Evolutionary conservation across 2,113 vertebrate genomes (phyloP).

Genomic region (Grallaria varia): DNA sequence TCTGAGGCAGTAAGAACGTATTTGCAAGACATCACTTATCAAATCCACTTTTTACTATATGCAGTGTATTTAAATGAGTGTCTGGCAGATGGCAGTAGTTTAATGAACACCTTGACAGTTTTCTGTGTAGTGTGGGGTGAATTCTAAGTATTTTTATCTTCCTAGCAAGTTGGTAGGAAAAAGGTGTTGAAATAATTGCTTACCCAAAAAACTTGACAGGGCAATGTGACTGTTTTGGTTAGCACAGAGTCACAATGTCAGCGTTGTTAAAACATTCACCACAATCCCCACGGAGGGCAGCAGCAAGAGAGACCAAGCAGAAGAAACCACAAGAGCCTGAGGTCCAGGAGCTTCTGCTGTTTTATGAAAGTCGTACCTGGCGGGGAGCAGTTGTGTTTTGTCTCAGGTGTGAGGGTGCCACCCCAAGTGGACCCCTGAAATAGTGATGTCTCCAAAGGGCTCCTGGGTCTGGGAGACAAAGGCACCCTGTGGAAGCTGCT

Average conservation of each 20-base stretch:
- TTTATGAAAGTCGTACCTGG: neutral
- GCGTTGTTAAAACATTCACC: neutral
- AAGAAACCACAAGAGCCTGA: neutral
- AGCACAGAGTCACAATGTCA: neutral
- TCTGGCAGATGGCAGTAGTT: neutral
- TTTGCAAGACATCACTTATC: neutral
- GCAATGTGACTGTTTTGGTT: neutral
- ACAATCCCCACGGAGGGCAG: neutral
- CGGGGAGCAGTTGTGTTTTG: neutral
- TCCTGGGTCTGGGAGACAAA: neutral
- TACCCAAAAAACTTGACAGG: neutral
- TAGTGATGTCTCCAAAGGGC: neutral
- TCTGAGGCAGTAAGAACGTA: neutral
- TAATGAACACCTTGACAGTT: neutral
- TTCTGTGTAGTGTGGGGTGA: neutral
- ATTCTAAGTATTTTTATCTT: neutral
- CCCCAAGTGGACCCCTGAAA: fast-evolving
- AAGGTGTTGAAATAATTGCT: neutral
- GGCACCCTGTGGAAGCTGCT: neutral
- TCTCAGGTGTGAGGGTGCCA: neutral
- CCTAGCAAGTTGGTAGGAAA: neutral
- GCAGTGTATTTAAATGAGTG: neutral
- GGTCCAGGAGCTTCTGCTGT: neutral
- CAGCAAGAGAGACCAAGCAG: neutral
- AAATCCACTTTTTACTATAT: neutral